Evolutionary conservation across 2,797 vertebrate genomes (phyloP), one percentile per base, ranked within the genome.

Genomic region (Bucorvus abyssinicus): DNA sequence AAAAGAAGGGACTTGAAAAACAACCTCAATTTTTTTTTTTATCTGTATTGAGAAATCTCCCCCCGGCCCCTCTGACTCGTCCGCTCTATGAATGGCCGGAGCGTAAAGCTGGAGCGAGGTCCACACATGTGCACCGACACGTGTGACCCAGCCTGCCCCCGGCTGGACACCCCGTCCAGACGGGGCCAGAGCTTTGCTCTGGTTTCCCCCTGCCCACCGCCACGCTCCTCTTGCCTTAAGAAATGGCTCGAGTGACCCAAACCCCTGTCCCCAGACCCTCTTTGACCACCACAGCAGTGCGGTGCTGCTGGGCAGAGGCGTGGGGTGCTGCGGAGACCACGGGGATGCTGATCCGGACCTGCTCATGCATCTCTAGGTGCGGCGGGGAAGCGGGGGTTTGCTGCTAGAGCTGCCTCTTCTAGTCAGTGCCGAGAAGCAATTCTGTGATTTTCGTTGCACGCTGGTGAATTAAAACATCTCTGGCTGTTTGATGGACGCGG

Each of bases 401-500:
- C 18, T 47, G 45, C 57, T 34, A 24, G 21, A 0, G 0, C 67
- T 53, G 50, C 56, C 14, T 29, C n/a, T 68, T 47, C 49, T 14
- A 4, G 4, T 21, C 47, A 15, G 65, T 0, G 0, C 64, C 1
- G 1, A 69, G 63, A 65, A 27, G 42, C 49, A 7, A 24, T 10
- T 6, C 44, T 10, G 7, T 9, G 55, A n/a, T 22, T 57, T 38
- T 12, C 20, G 17, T 22, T 14, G 24, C 36, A 5, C 2, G 1
- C 4, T 0, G 0, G 14, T 59, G 77, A 38, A 77, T 78, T 59
- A 64, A 61, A 77, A 21, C 32, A 14, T n/a, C 59, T 30, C 57
- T 0, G 0, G 20, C 34, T 82, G 76, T 65, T 42, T 6, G 22
- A 44, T 16, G 40, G 5, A 4, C 0, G 1, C 0, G 1, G 32